A percentile compares a stretch with the other conserved stretches of the same genome.
Evolutionary conservation across 2,888 invertebrate genomes (phyloP).

Genomic region (Heliconius aoede): DNA sequence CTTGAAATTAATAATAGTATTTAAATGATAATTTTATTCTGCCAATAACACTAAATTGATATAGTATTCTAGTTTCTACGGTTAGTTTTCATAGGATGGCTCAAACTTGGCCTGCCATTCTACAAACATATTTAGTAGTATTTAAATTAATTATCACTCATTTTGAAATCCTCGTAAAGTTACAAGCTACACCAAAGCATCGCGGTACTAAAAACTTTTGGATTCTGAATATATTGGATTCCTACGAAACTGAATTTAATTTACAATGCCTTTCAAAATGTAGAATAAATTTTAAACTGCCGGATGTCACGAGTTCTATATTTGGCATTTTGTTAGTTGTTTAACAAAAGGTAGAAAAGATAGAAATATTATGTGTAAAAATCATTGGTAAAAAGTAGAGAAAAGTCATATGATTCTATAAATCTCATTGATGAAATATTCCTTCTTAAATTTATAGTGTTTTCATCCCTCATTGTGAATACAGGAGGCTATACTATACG

Average conservation of each 20-base stretch:
- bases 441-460: conserved; percentile 31
- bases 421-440: background rate
- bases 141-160: background rate
- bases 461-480: conserved; percentile 49
- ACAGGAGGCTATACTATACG: conserved; percentile 50
- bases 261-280: conserved; percentile 1
- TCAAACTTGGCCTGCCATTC: background rate
- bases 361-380: background rate
- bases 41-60: background rate
- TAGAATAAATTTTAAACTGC: conserved; percentile 6
- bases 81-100: background rate
- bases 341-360: background rate
- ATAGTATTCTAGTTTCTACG: background rate
- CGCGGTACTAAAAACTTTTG: background rate
- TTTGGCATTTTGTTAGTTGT: conserved; percentile 14
- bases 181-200: background rate
- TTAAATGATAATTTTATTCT: background rate
- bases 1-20: background rate
- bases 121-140: background rate
- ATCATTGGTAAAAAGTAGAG: background rate
- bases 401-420: background rate
- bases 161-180: background rate
- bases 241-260: background rate
- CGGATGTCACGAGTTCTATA: conserved; percentile 19
- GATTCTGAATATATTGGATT: background rate